These are phyloP conservation scores for Cataglyphis hispanica DNA, from an alignment of 1,140 invertebrate species.

Conservation along the genomic window DNA sequence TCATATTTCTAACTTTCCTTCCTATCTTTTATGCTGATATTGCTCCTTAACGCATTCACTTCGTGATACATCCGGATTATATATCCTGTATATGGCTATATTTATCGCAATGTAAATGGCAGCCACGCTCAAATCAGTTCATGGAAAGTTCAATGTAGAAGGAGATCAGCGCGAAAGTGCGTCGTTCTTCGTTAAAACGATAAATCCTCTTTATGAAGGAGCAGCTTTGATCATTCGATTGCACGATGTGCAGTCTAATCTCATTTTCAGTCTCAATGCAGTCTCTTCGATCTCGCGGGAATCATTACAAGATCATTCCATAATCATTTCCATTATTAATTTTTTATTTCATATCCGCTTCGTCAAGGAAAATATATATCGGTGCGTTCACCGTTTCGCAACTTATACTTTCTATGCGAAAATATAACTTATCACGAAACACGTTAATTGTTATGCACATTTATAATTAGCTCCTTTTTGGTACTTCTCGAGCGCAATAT, in stretches of 20 bases:
- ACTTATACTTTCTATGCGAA: neutral
- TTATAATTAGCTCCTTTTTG: neutral
- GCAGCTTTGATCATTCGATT: neutral
- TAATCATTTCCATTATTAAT: neutral
- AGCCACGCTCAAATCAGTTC: constrained; percentile 55
- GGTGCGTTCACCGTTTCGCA: neutral
- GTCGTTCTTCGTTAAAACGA: neutral
- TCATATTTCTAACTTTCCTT: constrained; percentile 13
- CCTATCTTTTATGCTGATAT: neutral
- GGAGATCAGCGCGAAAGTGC: constrained; percentile 14
- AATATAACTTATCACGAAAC: neutral
- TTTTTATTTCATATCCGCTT: constrained; percentile 16
- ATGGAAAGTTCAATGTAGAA: constrained; percentile 71
- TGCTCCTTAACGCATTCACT: constrained; percentile 4
- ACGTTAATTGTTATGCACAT: neutral
- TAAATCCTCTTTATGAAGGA: neutral
- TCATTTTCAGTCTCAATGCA: neutral
- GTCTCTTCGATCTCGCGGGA: neutral
- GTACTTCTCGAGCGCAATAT: neutral
- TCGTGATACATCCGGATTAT: constrained; percentile 8
- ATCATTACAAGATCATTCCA: neutral
- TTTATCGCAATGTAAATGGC: neutral
- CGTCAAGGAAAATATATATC: too few relatives aligned
- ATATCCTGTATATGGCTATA: constrained; percentile 34
- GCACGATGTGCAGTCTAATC: constrained; percentile 21